Conservation (phyloP, 2,113 vertebrate species). For the Hymenochirus boettgeri region DNA sequence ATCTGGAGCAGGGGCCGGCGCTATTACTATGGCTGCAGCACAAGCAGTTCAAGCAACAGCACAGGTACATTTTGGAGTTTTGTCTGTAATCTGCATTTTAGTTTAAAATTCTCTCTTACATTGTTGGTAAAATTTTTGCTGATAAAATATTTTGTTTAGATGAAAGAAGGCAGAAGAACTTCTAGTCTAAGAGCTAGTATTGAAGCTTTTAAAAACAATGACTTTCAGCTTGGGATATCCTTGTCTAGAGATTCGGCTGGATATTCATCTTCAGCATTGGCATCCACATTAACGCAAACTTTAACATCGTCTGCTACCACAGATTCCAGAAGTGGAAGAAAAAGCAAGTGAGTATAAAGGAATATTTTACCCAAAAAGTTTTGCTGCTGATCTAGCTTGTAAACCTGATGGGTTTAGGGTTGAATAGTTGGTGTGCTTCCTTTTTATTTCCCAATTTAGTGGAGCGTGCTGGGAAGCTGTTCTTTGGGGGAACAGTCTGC, state of each 20-base stretch:
- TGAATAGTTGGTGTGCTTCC: no score
- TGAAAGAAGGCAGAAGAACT: conserved; percentile 95
- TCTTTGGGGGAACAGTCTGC: no score
- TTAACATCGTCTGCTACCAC: conserved; percentile 71
- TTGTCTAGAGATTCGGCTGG: conserved; percentile 76
- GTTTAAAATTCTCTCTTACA: no score
- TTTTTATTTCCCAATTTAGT: no score
- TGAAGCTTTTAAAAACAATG: conserved; percentile 98
- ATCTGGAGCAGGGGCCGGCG: conserved; percentile 81
- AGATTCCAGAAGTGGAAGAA: conserved; percentile 86
- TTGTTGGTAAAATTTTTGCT: no score
- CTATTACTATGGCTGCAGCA: conserved; percentile 97
- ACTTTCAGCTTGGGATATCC: conserved; percentile 92
- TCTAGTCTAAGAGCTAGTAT: conserved; percentile 96
- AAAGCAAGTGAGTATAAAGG: conserved; percentile 83
- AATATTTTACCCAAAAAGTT: neutral
- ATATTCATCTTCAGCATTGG: conserved; percentile 86
- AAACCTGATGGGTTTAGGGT: no score
- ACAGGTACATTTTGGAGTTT: conserved; percentile 72
- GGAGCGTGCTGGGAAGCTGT: no score
- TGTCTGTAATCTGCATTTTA: no score
- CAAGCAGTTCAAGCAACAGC: conserved; percentile 96
- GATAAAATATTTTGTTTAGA: conserved; percentile 60
- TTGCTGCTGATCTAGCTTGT: no score
- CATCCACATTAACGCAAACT: conserved; percentile 90